phyloP scores from a whole-genome alignment of 2,888 invertebrate species.

The Rhogogaster chlorosoma region DNA sequence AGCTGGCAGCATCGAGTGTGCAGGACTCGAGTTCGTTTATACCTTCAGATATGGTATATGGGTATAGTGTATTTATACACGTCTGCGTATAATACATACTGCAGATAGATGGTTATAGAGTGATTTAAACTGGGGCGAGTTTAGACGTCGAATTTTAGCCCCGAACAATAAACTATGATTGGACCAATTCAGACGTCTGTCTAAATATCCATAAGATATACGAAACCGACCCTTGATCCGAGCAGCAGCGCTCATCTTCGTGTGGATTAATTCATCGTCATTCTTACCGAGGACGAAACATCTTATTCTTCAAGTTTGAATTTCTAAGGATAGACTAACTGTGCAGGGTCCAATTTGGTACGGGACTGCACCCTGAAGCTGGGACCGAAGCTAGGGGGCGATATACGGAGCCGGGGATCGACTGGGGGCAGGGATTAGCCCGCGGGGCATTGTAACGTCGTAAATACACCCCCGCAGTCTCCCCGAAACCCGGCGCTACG shows the following conservation, averaged over 20 bases:
- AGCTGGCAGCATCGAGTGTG: slow-evolving; percentile 21
- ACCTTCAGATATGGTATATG: neutral
- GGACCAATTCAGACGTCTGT: neutral
- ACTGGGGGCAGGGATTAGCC: slow-evolving; percentile 72
- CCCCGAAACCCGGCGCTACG: slow-evolving; percentile 47
- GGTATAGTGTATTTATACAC: neutral
- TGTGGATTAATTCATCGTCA: neutral
- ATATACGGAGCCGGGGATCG: slow-evolving; percentile 29
- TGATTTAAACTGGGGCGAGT: neutral
- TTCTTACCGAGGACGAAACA: neutral
- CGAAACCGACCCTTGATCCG: neutral
- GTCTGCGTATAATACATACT: neutral
- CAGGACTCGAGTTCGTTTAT: slow-evolving; percentile 16
- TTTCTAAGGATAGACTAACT: neutral
- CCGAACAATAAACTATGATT: slow-evolving; percentile 30
- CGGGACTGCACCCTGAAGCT: slow-evolving; percentile 24
- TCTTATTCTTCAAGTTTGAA: neutral
- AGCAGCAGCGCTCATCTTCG: neutral
- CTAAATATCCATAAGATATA: neutral
- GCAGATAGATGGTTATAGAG: neutral
- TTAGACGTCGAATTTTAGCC: slow-evolving; percentile 5
- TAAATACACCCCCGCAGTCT: slow-evolving; percentile 72
- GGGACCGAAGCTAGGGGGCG: slow-evolving; percentile 26
- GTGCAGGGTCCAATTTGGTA: slow-evolving; percentile 3
- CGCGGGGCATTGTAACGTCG: slow-evolving; percentile 77